Conservation (phyloP, 2,888 invertebrate genomes). For the Geophilus truncorum region DNA sequence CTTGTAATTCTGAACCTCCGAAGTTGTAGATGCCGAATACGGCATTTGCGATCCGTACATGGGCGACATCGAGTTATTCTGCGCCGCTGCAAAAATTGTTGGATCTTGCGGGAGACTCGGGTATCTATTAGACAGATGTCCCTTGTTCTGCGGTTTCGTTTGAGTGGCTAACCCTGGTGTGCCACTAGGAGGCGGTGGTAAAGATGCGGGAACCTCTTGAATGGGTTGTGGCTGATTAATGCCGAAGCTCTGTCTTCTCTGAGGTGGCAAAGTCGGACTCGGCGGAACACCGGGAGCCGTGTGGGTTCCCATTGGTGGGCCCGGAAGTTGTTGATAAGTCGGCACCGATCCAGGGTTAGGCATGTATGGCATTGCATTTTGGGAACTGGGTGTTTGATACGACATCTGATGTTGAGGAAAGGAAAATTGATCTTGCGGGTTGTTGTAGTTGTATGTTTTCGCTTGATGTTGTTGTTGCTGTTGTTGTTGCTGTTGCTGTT, state of each 20-base stretch:
- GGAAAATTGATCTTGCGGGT: not conserved
- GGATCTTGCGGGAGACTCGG: constrained; percentile 41
- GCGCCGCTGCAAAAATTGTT: constrained; percentile 32
- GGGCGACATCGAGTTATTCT: not conserved
- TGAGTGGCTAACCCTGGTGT: not conserved
- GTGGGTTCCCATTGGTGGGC: not conserved
- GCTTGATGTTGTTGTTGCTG: constrained; percentile 42
- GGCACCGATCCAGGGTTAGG: not conserved
- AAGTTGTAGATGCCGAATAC: not conserved
- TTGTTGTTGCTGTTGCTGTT: not conserved
- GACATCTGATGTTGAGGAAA: not conserved
- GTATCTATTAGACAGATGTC: constrained; percentile 45
- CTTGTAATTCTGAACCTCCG: not conserved
- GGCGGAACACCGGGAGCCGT: not conserved
- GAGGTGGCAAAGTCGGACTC: not conserved
- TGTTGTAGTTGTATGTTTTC: constrained; percentile 36
- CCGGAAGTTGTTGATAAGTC: not conserved
- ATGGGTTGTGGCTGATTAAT: not conserved
- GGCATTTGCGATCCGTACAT: not conserved
- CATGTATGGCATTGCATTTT: not conserved
- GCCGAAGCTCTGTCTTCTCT: not conserved
- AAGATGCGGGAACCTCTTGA: not conserved
- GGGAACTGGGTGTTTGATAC: not conserved
- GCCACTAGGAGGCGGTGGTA: not conserved
- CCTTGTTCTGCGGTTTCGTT: not conserved